These are phyloP conservation scores for Gavia stellata DNA, from an alignment of 2,113 vertebrate species.

Conservation along the genomic window DNA sequence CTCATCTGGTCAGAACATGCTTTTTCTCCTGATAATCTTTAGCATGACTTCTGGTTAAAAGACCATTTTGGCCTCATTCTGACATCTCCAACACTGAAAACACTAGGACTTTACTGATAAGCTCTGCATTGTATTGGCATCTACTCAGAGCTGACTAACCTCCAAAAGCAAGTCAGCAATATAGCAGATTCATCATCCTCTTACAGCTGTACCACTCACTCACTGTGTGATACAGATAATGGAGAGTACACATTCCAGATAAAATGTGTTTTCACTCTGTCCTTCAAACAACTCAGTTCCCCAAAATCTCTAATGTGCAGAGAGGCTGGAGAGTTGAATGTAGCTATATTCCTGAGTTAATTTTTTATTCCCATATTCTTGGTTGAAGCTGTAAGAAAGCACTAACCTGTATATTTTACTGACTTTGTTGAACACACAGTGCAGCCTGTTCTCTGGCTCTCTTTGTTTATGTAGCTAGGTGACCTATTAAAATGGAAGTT, in stretches of 20 bases:
- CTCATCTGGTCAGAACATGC: neutral
- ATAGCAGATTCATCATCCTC: neutral
- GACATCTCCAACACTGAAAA: neutral
- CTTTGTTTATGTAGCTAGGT: constrained; percentile 56
- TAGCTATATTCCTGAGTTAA: neutral
- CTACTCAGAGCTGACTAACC: neutral
- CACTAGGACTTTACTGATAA: neutral
- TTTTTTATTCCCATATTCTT: neutral
- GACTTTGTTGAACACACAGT: neutral
- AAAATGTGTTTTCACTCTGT: neutral
- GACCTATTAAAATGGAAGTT: neutral
- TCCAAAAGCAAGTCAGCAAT: neutral
- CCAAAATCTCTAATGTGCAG: neutral
- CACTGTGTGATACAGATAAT: neutral
- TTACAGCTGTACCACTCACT: neutral
- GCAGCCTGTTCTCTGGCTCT: neutral
- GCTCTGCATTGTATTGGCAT: neutral
- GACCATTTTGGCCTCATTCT: neutral
- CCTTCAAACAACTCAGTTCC: neutral
- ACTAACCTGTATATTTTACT: neutral
- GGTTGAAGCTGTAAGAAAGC: neutral
- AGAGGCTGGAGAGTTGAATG: neutral
- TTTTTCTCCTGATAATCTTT: neutral
- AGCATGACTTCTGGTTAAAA: neutral
- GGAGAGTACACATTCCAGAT: neutral